Conservation (phyloP, 2,888 invertebrate genomes). For the Xestia xanthographa region DNA sequence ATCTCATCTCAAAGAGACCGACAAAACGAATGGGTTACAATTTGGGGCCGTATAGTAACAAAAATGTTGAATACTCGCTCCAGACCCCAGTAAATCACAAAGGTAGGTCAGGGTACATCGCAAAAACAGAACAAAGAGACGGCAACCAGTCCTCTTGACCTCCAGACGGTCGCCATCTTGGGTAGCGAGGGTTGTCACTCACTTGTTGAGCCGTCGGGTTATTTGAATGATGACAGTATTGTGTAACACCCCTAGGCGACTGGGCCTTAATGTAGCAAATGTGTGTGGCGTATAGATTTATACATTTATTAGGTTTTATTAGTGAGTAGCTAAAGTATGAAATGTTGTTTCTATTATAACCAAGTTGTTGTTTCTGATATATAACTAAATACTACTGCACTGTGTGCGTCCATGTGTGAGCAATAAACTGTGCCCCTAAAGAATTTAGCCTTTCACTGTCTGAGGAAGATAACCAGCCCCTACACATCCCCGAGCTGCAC, state of each 20-base stretch:
- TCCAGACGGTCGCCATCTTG: constrained; percentile 79
- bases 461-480: no score
- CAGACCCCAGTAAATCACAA: constrained; percentile 77
- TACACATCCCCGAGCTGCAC: no score
- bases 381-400: no score
- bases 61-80: constrained; percentile 46
- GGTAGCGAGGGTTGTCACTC: constrained; percentile 61
- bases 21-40: constrained; percentile 28
- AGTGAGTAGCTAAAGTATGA: not conserved
- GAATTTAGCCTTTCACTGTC: no score
- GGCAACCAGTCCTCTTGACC: constrained; percentile 79
- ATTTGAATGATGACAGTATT: constrained; percentile 40
- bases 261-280: not conserved
- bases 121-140: constrained; percentile 77
- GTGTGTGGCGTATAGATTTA: not conserved
- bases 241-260: not conserved
- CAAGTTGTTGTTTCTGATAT: not conserved
- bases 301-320: not conserved
- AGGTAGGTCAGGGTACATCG: constrained; percentile 85
- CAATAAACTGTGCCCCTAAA: no score
- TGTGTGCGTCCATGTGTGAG: no score
- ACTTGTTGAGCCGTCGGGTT: constrained; percentile 41
- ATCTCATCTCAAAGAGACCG: constrained; percentile 36
- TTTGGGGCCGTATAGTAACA: constrained; percentile 50
- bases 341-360: not conserved